A percentile compares a stretch with the other conserved stretches of the same genome.
Evolutionary conservation across 1,140 invertebrate genomes (phyloP).

Genomic region (Ditylenchus dipsaci): DNA sequence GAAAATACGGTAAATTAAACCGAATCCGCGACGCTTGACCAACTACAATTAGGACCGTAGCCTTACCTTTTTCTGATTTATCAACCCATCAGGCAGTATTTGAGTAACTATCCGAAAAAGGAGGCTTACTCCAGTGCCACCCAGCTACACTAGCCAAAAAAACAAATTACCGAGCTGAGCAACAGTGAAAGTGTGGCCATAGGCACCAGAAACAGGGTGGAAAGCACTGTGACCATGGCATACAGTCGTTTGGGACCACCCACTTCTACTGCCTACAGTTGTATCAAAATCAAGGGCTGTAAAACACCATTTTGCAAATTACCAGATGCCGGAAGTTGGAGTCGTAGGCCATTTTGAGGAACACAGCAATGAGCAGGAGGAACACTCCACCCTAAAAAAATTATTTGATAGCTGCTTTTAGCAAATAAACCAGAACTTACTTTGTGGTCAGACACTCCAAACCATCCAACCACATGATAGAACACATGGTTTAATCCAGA

Average conservation of each 20-base stretch:
- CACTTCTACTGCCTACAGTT: slow-evolving; percentile 62
- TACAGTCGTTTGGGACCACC: slow-evolving; percentile 63
- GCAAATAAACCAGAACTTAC: background rate
- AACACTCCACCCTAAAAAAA: slow-evolving; percentile 60
- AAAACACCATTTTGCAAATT: no score
- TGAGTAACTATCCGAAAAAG: no score
- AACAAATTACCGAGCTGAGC: slow-evolving; percentile 28
- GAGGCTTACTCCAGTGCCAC: no score
- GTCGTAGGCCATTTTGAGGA: slow-evolving; percentile 59
- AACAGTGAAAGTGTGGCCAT: slow-evolving; percentile 58
- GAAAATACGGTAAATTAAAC: no score
- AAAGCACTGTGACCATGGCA: slow-evolving; percentile 60
- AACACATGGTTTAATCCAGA: slow-evolving; percentile 61
- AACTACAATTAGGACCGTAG: no score
- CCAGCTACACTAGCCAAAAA: background rate
- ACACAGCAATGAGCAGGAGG: slow-evolving; percentile 60
- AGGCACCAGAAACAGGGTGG: slow-evolving; percentile 59
- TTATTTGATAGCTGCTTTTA: background rate
- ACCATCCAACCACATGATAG: slow-evolving; percentile 60
- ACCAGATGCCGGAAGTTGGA: slow-evolving; percentile 41
- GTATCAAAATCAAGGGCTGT: no score
- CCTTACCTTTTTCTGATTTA: no score
- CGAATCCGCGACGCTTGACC: no score
- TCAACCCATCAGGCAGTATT: no score
- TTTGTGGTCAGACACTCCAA: slow-evolving; percentile 62